Evolutionary conservation across 2,888 invertebrate genomes (phyloP), one percentile per base, ranked within the genome.

Genomic region (Brenthis daphne): DNA sequence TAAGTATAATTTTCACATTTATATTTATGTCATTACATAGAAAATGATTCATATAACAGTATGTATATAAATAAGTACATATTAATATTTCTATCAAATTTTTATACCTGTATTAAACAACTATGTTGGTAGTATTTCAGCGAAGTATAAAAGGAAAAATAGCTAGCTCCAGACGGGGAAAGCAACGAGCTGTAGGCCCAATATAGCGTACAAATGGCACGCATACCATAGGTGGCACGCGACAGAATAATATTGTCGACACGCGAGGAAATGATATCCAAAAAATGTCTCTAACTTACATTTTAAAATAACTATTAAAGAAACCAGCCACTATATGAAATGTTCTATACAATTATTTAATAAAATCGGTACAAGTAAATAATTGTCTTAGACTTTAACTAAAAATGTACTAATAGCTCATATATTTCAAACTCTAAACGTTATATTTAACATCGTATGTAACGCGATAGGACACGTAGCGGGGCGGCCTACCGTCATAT

Each of bases 401-500:
- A 43, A 43, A 43, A 43, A 43, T 43, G 37, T 8, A 43, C 11
- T 8, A 43, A 43, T 43, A 43, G 29, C 50, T 29, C 60, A 6
- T 48, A 50, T 50, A 50, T 63, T 54, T 53, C 54, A 20, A 63
- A 63, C 53, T 54, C 24, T 37, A 43, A 63, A 64, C 61, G 37
- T 55, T 60, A 50, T 61, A 66, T 61, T 63, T 57, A 53, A 66
- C 60, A 50, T 64, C 55, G 33, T 61, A 60, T 58, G 60, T 70
- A 72, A 61, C 65, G 57, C 67, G 68, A 71, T 66, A 69, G 64
- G 64, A 71, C 64, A 71, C 69, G 80, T 69, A 64, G 76, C 79
- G 82, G 83, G 51, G 72, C 82, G 81, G 86, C 84, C 84, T 84
- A 82, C 77, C 83, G 81, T 85, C 86, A 85, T 87, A 88, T 86